Conservation (phyloP, 1,140 invertebrate genomes). For the Meteorus sp. region DNA sequence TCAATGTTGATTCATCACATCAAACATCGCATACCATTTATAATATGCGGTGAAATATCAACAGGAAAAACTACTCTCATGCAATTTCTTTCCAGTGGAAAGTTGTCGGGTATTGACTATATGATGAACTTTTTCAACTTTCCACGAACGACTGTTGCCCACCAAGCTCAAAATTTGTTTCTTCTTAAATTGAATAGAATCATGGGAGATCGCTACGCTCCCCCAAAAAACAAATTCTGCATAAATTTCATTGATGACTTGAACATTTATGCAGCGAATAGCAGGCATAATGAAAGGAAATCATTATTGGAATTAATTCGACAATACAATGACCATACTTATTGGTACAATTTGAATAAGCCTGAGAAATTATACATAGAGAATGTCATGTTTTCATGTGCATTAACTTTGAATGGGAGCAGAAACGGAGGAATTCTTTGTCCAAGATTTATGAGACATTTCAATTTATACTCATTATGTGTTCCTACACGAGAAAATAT, state of each 20-base stretch:
- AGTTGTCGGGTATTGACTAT: conserved; percentile 57
- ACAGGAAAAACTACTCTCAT: conserved; percentile 70
- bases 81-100: conserved; percentile 64
- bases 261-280: conserved; percentile 63
- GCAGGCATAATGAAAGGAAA: conserved; percentile 55
- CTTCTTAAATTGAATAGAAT: conserved; percentile 66
- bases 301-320: conserved; percentile 62
- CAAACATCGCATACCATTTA: conserved; percentile 58
- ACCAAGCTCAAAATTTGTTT: conserved; percentile 65
- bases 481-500: conserved; percentile 65
- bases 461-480: conserved; percentile 65
- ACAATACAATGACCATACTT: conserved; percentile 68
- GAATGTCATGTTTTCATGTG: conserved; percentile 63
- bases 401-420: conserved; percentile 65
- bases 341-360: conserved; percentile 66
- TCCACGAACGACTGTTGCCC: conserved; percentile 62
- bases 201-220: conserved; percentile 62
- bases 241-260: conserved; percentile 75
- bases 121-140: conserved; percentile 65
- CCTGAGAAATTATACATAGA: conserved; percentile 60
- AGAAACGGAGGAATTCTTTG: conserved; percentile 49
- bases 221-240: conserved; percentile 60
- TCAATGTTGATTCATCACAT: conserved; percentile 55
- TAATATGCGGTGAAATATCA: conserved; percentile 67
- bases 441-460: conserved; percentile 67